Evolutionary conservation across 2,797 vertebrate genomes (phyloP).

Genomic region (Mormyrus hasselquistii): DNA sequence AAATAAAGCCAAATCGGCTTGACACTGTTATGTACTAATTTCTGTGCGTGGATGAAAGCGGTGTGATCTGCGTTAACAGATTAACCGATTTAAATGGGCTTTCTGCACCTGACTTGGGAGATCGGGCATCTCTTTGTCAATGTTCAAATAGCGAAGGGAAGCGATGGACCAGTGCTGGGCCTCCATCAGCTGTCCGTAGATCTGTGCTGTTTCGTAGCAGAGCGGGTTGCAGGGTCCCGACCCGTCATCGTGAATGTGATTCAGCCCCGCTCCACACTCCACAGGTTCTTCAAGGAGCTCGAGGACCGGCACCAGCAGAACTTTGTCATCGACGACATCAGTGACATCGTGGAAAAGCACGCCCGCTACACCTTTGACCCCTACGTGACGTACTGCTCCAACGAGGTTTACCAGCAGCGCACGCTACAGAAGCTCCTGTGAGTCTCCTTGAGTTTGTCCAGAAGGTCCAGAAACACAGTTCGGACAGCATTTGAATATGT

Average conservation of each 20-base stretch:
- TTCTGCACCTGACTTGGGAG: not conserved
- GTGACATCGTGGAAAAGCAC: slow-evolving; percentile 84
- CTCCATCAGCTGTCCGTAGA: not conserved
- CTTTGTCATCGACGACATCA: slow-evolving; percentile 83
- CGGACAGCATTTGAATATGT: not conserved
- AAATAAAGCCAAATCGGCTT: not conserved
- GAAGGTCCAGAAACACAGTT: not conserved
- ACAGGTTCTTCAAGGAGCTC: slow-evolving; percentile 88
- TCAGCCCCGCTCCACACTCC: not conserved
- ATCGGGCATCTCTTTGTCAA: not conserved
- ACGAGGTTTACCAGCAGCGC: slow-evolving; percentile 95
- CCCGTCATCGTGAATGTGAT: not conserved
- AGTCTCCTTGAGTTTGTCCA: slow-evolving; percentile 45
- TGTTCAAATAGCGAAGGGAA: not conserved
- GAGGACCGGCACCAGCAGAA: slow-evolving; percentile 83
- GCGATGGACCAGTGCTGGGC: not conserved
- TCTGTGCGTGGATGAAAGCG: not conserved
- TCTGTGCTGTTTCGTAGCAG: not conserved
- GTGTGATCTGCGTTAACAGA: not conserved
- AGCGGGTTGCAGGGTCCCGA: not conserved
- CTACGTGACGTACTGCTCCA: slow-evolving; percentile 92
- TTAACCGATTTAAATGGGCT: not conserved
- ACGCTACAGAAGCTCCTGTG: slow-evolving; percentile 87
- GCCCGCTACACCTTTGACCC: slow-evolving; percentile 83
- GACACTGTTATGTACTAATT: not conserved